A percentile compares a stretch with the other conserved stretches of the same genome.
Evolutionary conservation across 2,888 invertebrate genomes (phyloP).

Genomic region (Chesias legatella): DNA sequence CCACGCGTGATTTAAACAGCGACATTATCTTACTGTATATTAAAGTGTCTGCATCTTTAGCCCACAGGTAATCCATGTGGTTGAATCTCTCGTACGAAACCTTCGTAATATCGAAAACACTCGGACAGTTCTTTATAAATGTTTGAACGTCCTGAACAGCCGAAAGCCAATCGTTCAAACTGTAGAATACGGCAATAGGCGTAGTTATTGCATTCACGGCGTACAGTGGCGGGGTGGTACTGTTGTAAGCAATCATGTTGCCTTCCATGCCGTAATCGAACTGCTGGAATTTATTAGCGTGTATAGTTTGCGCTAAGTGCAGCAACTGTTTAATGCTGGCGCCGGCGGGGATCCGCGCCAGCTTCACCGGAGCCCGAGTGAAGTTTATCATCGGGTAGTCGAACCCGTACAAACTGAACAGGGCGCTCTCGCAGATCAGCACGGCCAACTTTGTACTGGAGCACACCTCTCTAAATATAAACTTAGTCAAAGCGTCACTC

Average conservation of each 20-base stretch:
- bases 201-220: slow-evolving; percentile 24
- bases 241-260: slow-evolving; percentile 31
- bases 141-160: slow-evolving; percentile 26
- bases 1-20: not conserved
- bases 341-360: slow-evolving; percentile 49
- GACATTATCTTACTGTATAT: slow-evolving; percentile 24
- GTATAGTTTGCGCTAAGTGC: slow-evolving; percentile 38
- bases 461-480: slow-evolving; percentile 7
- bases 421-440: slow-evolving; percentile 25
- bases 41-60: slow-evolving; percentile 28
- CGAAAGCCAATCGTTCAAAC: slow-evolving; percentile 35
- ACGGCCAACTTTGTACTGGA: not conserved
- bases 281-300: slow-evolving; percentile 30
- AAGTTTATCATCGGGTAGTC: slow-evolving; percentile 31
- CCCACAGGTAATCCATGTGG: slow-evolving; percentile 39
- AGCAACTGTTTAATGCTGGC: slow-evolving; percentile 60
- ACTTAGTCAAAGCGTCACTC: slow-evolving; percentile 2
- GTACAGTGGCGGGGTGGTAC: slow-evolving; percentile 10
- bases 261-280: slow-evolving; percentile 32
- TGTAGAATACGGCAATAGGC: slow-evolving; percentile 32
- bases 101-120: slow-evolving; percentile 27
- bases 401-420: slow-evolving; percentile 31
- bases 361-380: slow-evolving; percentile 22
- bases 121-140: slow-evolving; percentile 26
- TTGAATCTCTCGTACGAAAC: slow-evolving; percentile 30